A percentile compares a stretch with the other conserved stretches of the same genome.
Conservation (phyloP, 2,113 vertebrate species). For the Noctilio leporinus region DNA sequence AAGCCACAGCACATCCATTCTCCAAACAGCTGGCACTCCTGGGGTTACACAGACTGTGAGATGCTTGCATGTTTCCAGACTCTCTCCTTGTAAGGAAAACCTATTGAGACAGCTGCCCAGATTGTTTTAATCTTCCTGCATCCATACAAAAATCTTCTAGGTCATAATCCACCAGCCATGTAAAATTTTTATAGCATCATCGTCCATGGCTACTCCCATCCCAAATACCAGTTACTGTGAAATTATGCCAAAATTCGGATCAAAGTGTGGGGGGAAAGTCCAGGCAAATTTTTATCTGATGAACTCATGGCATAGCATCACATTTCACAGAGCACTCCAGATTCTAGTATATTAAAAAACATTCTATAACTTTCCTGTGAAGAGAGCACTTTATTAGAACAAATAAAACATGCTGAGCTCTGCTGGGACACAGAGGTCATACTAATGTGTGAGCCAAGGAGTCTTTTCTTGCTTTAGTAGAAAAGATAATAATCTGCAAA, state of each 20-base stretch:
- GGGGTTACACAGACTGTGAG: neutral
- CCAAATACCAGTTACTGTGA: conserved; percentile 50
- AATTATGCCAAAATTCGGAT: conserved; percentile 53
- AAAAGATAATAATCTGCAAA: conserved; percentile 51
- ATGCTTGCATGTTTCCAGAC: neutral
- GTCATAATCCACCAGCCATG: conserved; percentile 11
- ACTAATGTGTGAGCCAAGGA: conserved; percentile 46
- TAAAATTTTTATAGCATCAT: conserved; percentile 50
- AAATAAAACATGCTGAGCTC: conserved; percentile 60
- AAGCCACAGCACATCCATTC: neutral
- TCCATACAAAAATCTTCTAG: neutral
- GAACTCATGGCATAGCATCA: conserved; percentile 58
- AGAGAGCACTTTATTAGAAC: conserved; percentile 59
- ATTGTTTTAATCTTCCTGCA: conserved; percentile 40
- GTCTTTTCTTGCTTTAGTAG: conserved; percentile 38
- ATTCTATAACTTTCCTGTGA: conserved; percentile 51
- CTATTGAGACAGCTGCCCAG: neutral
- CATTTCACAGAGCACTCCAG: conserved; percentile 45
- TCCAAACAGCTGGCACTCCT: neutral
- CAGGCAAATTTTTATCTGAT: conserved; percentile 66
- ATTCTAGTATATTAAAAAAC: conserved; percentile 56
- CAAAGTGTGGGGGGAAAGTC: conserved; percentile 21
- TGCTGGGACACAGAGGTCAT: conserved; percentile 47
- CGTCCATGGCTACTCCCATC: neutral
- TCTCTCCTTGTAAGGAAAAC: neutral